Evolutionary conservation across 2,797 vertebrate genomes (phyloP), one percentile per base, ranked within the genome.

Genomic region (Melanotaenia maccullochi): DNA sequence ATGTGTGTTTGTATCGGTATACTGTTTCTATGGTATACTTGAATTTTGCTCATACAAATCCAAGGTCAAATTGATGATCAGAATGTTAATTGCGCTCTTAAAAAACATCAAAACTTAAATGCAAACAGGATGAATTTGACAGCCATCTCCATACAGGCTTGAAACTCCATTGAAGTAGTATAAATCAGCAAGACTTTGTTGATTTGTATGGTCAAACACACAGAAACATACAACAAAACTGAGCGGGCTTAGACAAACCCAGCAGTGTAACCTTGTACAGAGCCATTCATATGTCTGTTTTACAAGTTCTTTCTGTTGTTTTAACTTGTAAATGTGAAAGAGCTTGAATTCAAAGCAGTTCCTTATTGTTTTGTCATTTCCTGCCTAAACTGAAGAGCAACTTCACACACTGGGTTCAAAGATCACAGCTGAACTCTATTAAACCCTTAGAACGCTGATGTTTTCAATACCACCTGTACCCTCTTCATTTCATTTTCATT

Each of bases 191-290:
- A 56, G 83, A 90, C 87, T 93, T 92, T 90, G 85, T 74, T 67
- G 89, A 93, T 94, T 94, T 93, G 91, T 90, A 89, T 83, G 81
- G 60, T 77, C 91, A 93, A 94, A 94, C 92, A 83, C 91, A 87
- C 91, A 90, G 81, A 91, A 84, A 90, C 93, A 94, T 95, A 94
- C 94, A 94, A 93, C 93, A 93, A 91, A 87, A 75, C 51, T 30
- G 24, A 64, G 71, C 81, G 90, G 85, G 82, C 87, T 92, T 75
- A 80, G 86, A 91, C 90, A 64, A 76, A 85, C 38, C 16, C 55
- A 54, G 71, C 81, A 51, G 24, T 85, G 83, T 91, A 89, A 90
- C 74, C 51, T 24, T 65, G 42, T 73, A 65, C 54, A 71, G 49
- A 76, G 49, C 68, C 49, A 33, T 78, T 82, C 8, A 65, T 83